Percentiles rank a stretch among this genome's conserved stretches.
These are phyloP conservation scores for Arremon brunneinucha DNA, from an alignment of 2,797 vertebrate species.

Conservation along the genomic window DNA sequence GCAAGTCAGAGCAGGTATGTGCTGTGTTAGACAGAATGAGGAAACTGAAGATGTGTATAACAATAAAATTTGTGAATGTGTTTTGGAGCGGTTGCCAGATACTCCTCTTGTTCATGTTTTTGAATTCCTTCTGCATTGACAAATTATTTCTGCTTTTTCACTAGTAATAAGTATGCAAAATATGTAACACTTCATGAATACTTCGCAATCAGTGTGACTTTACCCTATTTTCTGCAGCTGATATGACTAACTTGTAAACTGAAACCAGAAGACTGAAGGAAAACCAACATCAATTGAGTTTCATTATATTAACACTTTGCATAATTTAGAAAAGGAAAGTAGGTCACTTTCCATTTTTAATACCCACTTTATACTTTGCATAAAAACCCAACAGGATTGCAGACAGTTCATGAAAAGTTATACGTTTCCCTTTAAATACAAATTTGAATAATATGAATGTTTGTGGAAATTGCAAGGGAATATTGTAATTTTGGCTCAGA, in stretches of 20 bases:
- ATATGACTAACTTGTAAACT: not conserved
- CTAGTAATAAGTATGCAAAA: not conserved
- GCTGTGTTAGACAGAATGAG: not conserved
- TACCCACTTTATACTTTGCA: not conserved
- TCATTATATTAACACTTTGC: not conserved
- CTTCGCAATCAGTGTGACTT: not conserved
- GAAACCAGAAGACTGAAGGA: conserved; percentile 27
- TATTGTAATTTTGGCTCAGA: not conserved
- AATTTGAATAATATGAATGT: not conserved
- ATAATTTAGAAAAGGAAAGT: conserved; percentile 17
- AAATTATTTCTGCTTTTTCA: not conserved
- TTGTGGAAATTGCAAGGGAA: not conserved
- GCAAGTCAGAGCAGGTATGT: not conserved
- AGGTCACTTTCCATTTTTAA: conserved; percentile 32
- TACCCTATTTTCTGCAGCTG: not conserved
- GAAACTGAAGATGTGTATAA: not conserved
- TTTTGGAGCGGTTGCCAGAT: not conserved
- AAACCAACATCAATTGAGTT: not conserved
- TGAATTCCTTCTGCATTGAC: not conserved
- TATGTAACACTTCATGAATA: not conserved
- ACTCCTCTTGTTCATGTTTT: not conserved
- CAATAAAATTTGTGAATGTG: not conserved
- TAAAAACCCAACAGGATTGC: not conserved
- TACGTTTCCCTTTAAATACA: not conserved
- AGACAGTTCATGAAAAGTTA: not conserved